Evolutionary conservation across 2,797 vertebrate species (phyloP), one percentile per base, ranked within the genome.

Genomic region (Amblyraja radiata): DNA sequence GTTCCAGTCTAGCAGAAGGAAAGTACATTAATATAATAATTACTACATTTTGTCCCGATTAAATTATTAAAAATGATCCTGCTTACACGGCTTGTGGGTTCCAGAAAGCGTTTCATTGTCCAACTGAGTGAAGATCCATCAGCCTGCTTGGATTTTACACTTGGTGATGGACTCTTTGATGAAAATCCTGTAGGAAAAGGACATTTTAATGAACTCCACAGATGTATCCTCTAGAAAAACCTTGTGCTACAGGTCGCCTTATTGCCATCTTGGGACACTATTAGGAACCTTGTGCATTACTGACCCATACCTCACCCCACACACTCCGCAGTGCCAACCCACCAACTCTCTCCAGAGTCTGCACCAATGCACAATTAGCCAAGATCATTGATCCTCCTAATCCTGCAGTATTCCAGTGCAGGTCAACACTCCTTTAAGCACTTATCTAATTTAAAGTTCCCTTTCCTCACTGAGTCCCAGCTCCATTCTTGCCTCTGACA

Each of bases 81-180:
- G 94, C 95, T 93, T 96, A 97, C 97, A 95, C 97, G 95, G 94
- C 96, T 97, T 93, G 96, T 94, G 83, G 97, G 98, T 93, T 98
- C 97, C 81, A 97, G 95, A 95, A 98, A 98, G 4, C 95, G 95
- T 94, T 97, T 97, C 96, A 97, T 97, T 84, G 97, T 97, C 97
- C 97, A 98, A 95, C 97, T 97, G 94, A 98, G 97, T 1, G 95
- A 93, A 16, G 97, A 95, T 8, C 95, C 95, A 6, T 97, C 96
- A 93, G 94, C 95, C 94, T 96, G 97, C 94, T 96, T 97, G 78
- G 97, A 95, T 95, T 97, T 99, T 94, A 96, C 95, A 54, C 95
- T 94, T 46, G 97, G 95, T 93, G 96, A 97, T 0, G 97, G 96
- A 90, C 96, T 98, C 95, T 98, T 99, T 93, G 97, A 96, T 92